Evolutionary conservation across 2,888 invertebrate species (phyloP).

Genomic region (Diarsia brunnea): DNA sequence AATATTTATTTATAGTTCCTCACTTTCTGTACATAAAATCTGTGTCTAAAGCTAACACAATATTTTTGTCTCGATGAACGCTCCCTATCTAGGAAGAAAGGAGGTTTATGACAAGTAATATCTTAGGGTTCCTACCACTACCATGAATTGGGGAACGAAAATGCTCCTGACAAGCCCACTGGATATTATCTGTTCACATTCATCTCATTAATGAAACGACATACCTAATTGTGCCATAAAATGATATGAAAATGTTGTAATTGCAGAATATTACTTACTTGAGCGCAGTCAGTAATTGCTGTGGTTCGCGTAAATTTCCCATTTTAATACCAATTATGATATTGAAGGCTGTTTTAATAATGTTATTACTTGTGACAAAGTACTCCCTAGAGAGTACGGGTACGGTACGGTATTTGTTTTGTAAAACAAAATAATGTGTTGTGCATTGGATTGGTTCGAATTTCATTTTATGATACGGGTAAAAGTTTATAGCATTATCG

Average conservation of each 20-base stretch:
- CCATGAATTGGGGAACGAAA: background rate
- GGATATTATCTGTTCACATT: background rate
- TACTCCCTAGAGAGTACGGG: background rate
- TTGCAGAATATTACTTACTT: background rate
- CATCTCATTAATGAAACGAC: background rate
- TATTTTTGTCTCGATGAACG: background rate
- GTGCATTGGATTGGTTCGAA: background rate
- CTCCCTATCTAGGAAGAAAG: background rate
- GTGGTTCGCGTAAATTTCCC: background rate
- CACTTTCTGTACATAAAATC: no score
- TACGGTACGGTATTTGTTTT: background rate
- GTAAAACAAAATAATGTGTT: background rate
- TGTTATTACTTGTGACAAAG: constrained; percentile 15
- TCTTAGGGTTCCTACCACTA: no score
- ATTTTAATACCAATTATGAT: constrained; percentile 29
- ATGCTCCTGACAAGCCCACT: background rate
- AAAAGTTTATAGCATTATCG: background rate
- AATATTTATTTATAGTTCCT: no score
- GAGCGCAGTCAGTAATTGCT: constrained; percentile 6
- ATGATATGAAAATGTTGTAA: constrained; percentile 4
- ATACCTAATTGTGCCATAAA: background rate
- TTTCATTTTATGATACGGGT: background rate
- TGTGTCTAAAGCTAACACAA: background rate
- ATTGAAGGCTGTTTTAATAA: constrained; percentile 28
- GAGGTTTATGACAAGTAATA: background rate